Evolutionary conservation across 1,140 invertebrate species (phyloP).

Genomic region (Acromyrmex heyeri): DNA sequence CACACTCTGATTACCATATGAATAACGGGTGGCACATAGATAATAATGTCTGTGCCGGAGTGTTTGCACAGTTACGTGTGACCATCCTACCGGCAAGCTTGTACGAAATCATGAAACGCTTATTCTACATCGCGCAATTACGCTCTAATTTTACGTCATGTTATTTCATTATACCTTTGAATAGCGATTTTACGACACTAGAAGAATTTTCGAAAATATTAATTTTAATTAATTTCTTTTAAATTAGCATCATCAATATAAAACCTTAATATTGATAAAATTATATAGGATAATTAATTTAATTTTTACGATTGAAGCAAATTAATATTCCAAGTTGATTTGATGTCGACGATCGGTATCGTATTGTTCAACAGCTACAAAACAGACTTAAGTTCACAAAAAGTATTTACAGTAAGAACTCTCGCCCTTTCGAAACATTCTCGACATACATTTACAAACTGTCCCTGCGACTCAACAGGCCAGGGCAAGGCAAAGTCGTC

Average conservation of each 20-base stretch:
- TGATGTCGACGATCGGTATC: neutral
- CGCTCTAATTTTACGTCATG: slow-evolving; percentile 6
- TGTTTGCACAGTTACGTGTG: slow-evolving; percentile 41
- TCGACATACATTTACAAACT: slow-evolving; percentile 24
- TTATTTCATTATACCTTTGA: neutral
- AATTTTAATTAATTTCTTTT: neutral
- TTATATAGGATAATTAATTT: neutral
- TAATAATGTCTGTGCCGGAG: slow-evolving; percentile 62
- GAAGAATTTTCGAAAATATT: neutral
- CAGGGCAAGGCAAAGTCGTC: neutral
- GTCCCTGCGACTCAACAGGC: slow-evolving; percentile 14
- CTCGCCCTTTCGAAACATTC: slow-evolving; percentile 8
- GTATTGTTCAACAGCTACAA: neutral
- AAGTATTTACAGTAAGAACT: slow-evolving; percentile 13
- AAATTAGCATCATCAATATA: too few relatives aligned
- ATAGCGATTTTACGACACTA: neutral
- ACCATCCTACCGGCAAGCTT: neutral
- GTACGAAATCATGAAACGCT: neutral
- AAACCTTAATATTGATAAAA: too few relatives aligned
- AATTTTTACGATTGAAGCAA: neutral
- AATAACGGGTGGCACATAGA: slow-evolving; percentile 72
- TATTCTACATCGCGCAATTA: slow-evolving; percentile 38
- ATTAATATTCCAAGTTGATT: neutral
- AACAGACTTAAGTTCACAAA: neutral
- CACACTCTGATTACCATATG: slow-evolving; percentile 76